Percentiles rank a stretch among this genome's conserved stretches.
These are phyloP conservation scores for Epinephelus malabaricus DNA, from an alignment of 2,797 vertebrate species.

Conservation along the genomic window DNA sequence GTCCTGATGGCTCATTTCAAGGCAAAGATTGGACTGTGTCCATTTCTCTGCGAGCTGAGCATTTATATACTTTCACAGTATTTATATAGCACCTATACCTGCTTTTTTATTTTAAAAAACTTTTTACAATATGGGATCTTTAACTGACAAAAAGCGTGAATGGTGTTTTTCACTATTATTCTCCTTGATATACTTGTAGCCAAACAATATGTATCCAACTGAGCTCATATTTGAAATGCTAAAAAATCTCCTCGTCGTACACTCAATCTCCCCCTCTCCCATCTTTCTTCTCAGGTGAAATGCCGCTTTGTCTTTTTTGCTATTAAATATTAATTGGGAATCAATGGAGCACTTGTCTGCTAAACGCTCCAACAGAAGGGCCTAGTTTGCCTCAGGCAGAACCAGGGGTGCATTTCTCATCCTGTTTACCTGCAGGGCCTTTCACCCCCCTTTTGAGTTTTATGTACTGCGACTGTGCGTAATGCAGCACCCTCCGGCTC, in stretches of 20 bases:
- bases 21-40: no score
- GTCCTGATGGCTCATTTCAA: no score
- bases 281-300: constrained; percentile 58
- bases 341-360: constrained; percentile 86
- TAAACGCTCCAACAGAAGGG: constrained; percentile 86
- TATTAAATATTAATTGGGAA: constrained; percentile 89
- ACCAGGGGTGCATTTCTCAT: constrained; percentile 73
- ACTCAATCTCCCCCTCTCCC: constrained; percentile 46
- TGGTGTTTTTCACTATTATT: constrained; percentile 1
- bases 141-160: background rate
- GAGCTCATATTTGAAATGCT: constrained; percentile 41
- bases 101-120: no score
- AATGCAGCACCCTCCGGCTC: constrained; percentile 71
- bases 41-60: no score
- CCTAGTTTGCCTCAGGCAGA: constrained; percentile 78
- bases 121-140: no score
- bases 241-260: constrained; percentile 13
- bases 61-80: no score
- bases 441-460: constrained; percentile 46
- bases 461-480: constrained; percentile 71
- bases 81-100: no score
- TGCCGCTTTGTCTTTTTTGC: constrained; percentile 69
- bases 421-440: constrained; percentile 79
- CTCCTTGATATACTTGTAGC: constrained; percentile 15
- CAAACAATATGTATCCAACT: constrained; percentile 37